These are phyloP conservation scores for Falcunculus frontatus DNA, from an alignment of 2,113 vertebrate genomes.

Conservation along the genomic window DNA sequence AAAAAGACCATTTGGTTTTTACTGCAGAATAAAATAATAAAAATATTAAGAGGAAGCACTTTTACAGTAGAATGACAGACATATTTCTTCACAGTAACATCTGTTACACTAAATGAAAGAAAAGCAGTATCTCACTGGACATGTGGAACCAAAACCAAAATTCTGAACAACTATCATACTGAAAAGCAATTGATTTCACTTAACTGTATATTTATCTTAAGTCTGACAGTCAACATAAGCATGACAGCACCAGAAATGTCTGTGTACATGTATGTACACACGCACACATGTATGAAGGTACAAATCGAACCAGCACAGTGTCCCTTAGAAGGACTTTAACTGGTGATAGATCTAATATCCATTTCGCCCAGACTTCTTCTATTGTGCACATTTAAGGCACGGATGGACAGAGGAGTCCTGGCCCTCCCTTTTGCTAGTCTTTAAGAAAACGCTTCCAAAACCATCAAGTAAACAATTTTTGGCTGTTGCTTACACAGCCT, in stretches of 20 bases:
- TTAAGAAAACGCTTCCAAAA: background rate
- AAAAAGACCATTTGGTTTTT: background rate
- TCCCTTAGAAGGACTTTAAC: background rate
- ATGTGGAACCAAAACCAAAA: background rate
- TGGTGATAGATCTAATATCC: background rate
- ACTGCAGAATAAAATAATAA: background rate
- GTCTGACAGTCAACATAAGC: background rate
- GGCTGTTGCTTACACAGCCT: background rate
- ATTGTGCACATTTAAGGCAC: background rate
- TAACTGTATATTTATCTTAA: background rate
- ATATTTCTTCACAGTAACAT: background rate
- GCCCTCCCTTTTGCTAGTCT: background rate
- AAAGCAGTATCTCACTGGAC: background rate
- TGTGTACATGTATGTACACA: background rate
- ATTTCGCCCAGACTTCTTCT: background rate
- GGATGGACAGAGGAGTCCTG: background rate
- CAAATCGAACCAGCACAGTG: background rate
- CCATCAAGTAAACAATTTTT: background rate
- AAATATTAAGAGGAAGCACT: slow-evolving; percentile 6
- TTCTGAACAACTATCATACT: background rate
- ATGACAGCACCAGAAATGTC: background rate
- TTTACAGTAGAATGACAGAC: background rate
- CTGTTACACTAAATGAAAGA: background rate
- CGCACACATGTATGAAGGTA: background rate
- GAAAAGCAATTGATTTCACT: background rate